phyloP scores from a whole-genome alignment of 2,888 invertebrate genomes.

The Diplolepis rosae region DNA sequence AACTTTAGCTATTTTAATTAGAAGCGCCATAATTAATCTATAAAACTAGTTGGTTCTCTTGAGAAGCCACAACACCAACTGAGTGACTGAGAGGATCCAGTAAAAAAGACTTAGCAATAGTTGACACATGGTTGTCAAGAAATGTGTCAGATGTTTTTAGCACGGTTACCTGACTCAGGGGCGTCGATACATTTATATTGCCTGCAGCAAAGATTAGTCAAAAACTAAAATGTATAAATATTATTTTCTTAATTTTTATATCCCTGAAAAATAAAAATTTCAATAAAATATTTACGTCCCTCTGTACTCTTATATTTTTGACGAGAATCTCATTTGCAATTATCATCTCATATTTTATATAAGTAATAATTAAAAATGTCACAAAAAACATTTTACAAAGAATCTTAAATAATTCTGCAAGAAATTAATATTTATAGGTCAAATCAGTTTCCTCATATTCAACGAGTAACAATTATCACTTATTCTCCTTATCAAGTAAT shows the following conservation, averaged over 20 bases:
- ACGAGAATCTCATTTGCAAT: background rate
- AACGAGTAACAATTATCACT: background rate
- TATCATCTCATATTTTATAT: background rate
- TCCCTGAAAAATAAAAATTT: background rate
- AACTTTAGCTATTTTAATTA: conserved; percentile 19
- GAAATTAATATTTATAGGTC: conserved; percentile 7
- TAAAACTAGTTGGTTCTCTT: background rate
- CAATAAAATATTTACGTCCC: too few species aligned
- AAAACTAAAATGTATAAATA: background rate
- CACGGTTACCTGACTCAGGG: conserved; percentile 20
- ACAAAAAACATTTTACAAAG: background rate
- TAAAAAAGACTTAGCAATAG: conserved; percentile 6
- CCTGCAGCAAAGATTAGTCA: background rate
- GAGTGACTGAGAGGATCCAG: background rate
- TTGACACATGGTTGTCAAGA: conserved; percentile 5
- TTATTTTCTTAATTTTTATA: background rate
- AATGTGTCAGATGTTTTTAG: conserved; percentile 20
- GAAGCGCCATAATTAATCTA: conserved; percentile 21
- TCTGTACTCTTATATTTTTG: too few species aligned
- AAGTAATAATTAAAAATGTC: background rate
- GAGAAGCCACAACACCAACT: conserved; percentile 3
- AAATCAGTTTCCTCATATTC: background rate
- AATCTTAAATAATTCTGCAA: background rate
- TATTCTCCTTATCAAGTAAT: background rate
- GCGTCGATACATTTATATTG: conserved; percentile 2